A percentile compares a stretch with the other conserved stretches of the same genome.
phyloP scores from a whole-genome alignment of 2,113 vertebrate genomes.

The Electrona antarctica region DNA sequence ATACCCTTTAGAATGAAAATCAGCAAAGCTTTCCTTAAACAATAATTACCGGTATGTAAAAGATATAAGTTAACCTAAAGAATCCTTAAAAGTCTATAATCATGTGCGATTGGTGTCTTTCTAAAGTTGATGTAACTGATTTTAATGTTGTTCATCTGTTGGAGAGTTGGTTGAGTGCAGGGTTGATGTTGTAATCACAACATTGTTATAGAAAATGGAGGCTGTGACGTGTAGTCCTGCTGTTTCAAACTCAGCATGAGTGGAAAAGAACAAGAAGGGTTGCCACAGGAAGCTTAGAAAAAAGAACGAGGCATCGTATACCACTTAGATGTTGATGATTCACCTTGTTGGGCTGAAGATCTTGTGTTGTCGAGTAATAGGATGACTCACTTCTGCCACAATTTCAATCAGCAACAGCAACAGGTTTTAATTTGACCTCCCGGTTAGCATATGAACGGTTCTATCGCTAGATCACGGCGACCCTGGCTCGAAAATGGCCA shows the following conservation, averaged over 20 bases:
- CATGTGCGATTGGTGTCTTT: neutral
- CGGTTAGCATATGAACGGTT: too few species aligned
- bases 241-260: constrained; percentile 11
- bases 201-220: neutral
- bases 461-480: too few species aligned
- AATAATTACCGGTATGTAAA: too few species aligned
- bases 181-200: neutral
- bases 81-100: neutral
- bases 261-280: neutral
- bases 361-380: neutral
- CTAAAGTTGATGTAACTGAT: neutral
- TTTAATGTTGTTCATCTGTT: neutral
- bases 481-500: too few species aligned
- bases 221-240: neutral
- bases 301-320: neutral
- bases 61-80: neutral
- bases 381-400: constrained; percentile 5
- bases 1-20: too few species aligned
- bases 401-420: too few species aligned
- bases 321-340: constrained; percentile 4
- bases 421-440: neutral
- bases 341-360: neutral
- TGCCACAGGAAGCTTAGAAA: neutral
- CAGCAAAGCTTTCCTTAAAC: too few species aligned
- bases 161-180: neutral